Percentiles rank a stretch among this genome's conserved stretches.
Conservation (phyloP, 2,888 invertebrate genomes). For the Calameuta idolon region DNA sequence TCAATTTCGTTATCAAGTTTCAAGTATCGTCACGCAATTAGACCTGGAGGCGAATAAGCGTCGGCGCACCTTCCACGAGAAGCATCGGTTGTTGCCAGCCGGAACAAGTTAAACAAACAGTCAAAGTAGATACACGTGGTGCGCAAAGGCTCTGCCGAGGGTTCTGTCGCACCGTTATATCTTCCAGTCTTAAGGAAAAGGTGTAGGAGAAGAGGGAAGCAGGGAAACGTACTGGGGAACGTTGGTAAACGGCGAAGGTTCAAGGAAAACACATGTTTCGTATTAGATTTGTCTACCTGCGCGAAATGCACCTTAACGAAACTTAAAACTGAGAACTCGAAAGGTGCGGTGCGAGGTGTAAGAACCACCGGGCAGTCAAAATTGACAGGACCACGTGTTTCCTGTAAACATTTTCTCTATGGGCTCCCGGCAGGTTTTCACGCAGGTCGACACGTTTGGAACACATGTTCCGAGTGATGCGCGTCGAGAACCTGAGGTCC, state of each 20-base stretch:
- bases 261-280: conserved; percentile 51
- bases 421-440: background rate
- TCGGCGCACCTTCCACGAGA: background rate
- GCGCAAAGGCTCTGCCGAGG: background rate
- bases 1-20: background rate
- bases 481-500: conserved; percentile 26
- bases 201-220: background rate
- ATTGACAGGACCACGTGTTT: background rate
- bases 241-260: background rate
- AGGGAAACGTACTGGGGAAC: background rate
- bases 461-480: conserved; percentile 28
- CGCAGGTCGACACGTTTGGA: conserved; percentile 7
- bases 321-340: background rate
- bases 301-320: conserved; percentile 15
- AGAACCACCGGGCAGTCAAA: background rate
- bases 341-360: background rate
- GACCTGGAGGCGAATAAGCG: background rate
- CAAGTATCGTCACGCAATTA: background rate
- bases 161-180: conserved; percentile 31
- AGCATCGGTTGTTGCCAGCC: background rate
- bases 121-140: background rate
- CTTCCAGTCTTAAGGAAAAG: conserved; percentile 6
- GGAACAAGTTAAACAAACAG: background rate
- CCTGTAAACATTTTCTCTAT: background rate
- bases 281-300: conserved; percentile 54